Conservation (phyloP, 2,113 vertebrate genomes). For the Epinephelus lanceolatus region DNA sequence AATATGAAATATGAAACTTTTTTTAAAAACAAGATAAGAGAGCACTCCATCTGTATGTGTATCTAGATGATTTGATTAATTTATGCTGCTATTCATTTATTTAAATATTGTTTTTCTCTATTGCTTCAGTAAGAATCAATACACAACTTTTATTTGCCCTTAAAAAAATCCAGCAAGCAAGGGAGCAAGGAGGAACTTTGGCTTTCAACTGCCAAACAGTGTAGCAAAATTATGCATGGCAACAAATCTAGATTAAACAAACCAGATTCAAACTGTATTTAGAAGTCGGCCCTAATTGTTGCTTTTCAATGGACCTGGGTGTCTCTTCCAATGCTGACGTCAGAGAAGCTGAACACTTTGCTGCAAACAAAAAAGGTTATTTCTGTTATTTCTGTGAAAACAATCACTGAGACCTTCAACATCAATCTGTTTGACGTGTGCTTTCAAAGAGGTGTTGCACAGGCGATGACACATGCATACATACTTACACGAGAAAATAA, state of each 20-base stretch:
- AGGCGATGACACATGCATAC: background rate
- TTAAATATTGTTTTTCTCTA: background rate
- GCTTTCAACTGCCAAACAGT: background rate
- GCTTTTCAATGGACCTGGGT: slow-evolving; percentile 1
- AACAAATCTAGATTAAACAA: background rate
- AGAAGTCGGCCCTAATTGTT: background rate
- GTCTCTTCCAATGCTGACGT: slow-evolving; percentile 2
- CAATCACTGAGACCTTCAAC: background rate
- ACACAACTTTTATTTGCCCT: background rate
- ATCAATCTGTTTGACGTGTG: background rate
- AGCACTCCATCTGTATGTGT: no score
- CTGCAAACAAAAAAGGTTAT: background rate
- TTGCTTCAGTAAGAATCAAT: background rate
- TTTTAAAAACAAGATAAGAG: background rate
- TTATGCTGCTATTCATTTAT: background rate
- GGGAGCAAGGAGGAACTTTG: background rate
- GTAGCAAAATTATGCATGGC: background rate
- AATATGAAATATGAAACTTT: background rate
- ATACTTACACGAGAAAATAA: background rate
- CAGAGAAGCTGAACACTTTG: background rate
- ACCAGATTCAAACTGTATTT: background rate
- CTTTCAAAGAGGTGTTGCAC: background rate
- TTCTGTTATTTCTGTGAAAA: background rate
- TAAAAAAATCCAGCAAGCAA: background rate
- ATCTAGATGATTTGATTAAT: background rate